Conservation (phyloP, 1,140 invertebrate genomes). For the Drosophila parabipectinata region DNA sequence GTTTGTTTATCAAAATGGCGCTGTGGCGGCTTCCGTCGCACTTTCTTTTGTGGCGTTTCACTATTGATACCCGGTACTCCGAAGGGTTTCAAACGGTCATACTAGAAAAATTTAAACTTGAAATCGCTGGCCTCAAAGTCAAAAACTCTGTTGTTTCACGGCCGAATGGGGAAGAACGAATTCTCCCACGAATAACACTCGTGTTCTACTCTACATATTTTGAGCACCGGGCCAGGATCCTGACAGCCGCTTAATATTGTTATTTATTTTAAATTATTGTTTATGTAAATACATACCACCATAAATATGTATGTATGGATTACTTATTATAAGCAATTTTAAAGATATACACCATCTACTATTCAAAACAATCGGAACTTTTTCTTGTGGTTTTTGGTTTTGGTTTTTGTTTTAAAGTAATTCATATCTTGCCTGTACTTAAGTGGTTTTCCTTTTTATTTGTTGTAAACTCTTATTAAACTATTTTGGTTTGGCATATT, state of each 20-base stretch:
- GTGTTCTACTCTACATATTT: background rate
- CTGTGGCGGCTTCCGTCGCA: background rate
- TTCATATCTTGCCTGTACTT: conserved; percentile 46
- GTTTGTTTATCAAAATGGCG: conserved; percentile 39
- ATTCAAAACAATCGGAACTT: conserved; percentile 46
- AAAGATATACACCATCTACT: conserved; percentile 15
- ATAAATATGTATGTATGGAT: conserved; percentile 32
- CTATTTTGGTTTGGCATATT: conserved; percentile 50
- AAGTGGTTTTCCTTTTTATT: conserved; percentile 16
- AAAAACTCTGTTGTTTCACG: background rate
- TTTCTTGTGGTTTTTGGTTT: conserved; percentile 27
- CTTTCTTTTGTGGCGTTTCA: too few species aligned
- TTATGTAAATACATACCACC: conserved; percentile 20
- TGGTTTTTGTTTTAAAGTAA: conserved; percentile 33
- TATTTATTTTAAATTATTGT: conserved; percentile 7
- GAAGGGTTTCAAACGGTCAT: background rate
- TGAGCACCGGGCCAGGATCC: conserved; percentile 19
- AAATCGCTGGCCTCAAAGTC: background rate
- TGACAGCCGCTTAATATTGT: conserved; percentile 8
- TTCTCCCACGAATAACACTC: too few species aligned
- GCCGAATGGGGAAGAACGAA: too few species aligned
- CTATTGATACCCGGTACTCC: conserved; percentile 2
- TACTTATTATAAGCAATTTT: conserved; percentile 24
- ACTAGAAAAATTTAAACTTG: background rate
- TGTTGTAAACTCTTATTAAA: conserved; percentile 49